Base-by-base conservation (phyloP, 2,113 vertebrate genomes). In the Hippocampus abdominalis region DNA sequence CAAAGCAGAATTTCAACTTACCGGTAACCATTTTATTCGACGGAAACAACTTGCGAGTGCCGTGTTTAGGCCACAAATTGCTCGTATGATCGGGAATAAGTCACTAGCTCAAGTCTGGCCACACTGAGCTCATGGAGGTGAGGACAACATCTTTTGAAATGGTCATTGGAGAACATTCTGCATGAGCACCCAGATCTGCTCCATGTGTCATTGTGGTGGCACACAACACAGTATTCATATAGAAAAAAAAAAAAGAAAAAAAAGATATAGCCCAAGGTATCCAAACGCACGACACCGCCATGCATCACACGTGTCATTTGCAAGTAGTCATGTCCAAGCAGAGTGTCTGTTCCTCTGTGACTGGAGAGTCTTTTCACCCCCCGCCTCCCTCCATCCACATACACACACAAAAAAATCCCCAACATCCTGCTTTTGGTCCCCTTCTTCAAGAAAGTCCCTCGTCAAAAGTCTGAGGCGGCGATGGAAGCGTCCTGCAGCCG, bases 381-480 rank as follows among this genome's bases (percentile, higher is more conserved):
- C 42, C 32, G 21, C 12, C 40, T 1, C 8, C 8, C 1, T 13
- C 7, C 9, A 8, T 8, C 12, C 12, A 56, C 8, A n/a, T 2
- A 56, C n/a, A 9, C 23, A 57, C n/a, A 27, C 5, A n/a, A 56
- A 27, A 6, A 57, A 42, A 64, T 39, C 2, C 2, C 61, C 76
- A 59, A 0, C n/a, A 70, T 75, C 80, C 63, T 71, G 69, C 54
- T 70, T 75, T 75, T 87, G 85, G 87, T 86, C 86, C 82, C 63
- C n/a, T 70, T 70, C 57, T 68, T 66, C 73, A 66, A 44, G 16
- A 72, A 77, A 76, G 74, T 83, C 62, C 46, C 76, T 77, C 48
- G 75, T 74, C n/a, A 40, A 77, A 74, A 54, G 0, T 75, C 49
- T 66, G 49, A 65, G 66, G 65, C 64, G 69, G 73, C 29, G 49